Conservation (phyloP, 2,113 vertebrate species). For the Morone saxatilis region DNA sequence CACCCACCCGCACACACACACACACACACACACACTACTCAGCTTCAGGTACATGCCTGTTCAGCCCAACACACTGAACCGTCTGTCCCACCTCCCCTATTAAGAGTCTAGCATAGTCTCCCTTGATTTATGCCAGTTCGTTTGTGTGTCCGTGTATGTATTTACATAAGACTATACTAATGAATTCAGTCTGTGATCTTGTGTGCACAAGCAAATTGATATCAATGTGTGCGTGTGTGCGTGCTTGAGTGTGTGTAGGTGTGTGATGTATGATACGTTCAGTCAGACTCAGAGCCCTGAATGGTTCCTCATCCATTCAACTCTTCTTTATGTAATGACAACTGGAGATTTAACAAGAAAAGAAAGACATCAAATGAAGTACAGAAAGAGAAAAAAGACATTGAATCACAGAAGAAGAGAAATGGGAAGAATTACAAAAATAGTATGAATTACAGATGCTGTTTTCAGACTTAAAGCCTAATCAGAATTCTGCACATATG, state of each 20-base stretch:
- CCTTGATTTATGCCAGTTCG: constrained; percentile 43
- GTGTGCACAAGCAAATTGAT: not conserved
- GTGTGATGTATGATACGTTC: constrained; percentile 32
- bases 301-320: constrained; percentile 24
- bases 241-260: not conserved
- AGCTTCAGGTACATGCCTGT: constrained; percentile 9
- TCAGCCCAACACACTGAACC: not conserved
- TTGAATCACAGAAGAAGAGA: no score
- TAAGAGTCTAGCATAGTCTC: constrained; percentile 23
- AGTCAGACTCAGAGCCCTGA: constrained; percentile 18
- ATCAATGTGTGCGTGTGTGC: not conserved
- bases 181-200: not conserved
- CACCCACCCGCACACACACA: not conserved
- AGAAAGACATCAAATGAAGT: not conserved
- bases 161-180: constrained; percentile 15
- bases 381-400: not conserved
- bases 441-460: not conserved
- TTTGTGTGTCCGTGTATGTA: constrained; percentile 13
- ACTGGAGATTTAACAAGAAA: not conserved
- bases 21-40: not conserved
- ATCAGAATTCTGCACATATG: not conserved
- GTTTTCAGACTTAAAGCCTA: not conserved
- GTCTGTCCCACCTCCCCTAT: constrained; percentile 20
- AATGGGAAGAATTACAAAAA: not conserved
- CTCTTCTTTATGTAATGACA: constrained; percentile 6